These are phyloP conservation scores for Oriolus oriolus DNA, from an alignment of 2,113 vertebrate genomes.

Conservation along the genomic window DNA sequence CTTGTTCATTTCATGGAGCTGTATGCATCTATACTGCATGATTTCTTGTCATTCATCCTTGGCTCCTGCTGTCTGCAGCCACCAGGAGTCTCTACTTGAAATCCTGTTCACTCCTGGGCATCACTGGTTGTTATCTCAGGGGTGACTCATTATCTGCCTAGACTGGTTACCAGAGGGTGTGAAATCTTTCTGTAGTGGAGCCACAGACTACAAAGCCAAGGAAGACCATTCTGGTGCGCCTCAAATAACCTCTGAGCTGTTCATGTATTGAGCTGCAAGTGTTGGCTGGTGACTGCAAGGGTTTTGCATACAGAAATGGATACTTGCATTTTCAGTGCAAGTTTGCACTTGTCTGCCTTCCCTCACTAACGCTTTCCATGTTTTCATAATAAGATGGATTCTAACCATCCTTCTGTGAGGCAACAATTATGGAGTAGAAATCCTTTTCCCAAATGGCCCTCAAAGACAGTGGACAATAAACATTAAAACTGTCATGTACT, in stretches of 20 bases:
- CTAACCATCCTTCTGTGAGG: background rate
- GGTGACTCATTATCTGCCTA: background rate
- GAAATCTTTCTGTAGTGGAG: slow-evolving; percentile 15
- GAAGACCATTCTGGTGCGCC: slow-evolving; percentile 23
- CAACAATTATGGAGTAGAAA: background rate
- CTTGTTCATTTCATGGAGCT: background rate
- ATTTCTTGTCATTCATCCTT: background rate
- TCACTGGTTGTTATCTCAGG: background rate
- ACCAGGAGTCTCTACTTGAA: background rate
- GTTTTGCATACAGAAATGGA: background rate
- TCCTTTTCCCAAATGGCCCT: background rate
- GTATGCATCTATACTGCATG: background rate
- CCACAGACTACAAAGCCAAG: slow-evolving; percentile 9
- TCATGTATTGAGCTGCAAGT: background rate
- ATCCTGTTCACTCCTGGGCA: background rate
- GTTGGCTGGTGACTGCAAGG: background rate
- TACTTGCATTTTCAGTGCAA: background rate
- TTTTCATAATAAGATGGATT: background rate
- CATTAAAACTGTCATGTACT: background rate
- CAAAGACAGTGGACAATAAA: background rate
- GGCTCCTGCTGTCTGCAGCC: background rate
- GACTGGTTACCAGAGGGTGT: slow-evolving; percentile 12
- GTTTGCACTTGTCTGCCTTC: background rate
- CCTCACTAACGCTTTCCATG: background rate
- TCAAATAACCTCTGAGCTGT: slow-evolving; percentile 40